Evolutionary conservation across 2,113 vertebrate species (phyloP), one percentile per base, ranked within the genome.

Genomic region (Psittacula cyanocephala): DNA sequence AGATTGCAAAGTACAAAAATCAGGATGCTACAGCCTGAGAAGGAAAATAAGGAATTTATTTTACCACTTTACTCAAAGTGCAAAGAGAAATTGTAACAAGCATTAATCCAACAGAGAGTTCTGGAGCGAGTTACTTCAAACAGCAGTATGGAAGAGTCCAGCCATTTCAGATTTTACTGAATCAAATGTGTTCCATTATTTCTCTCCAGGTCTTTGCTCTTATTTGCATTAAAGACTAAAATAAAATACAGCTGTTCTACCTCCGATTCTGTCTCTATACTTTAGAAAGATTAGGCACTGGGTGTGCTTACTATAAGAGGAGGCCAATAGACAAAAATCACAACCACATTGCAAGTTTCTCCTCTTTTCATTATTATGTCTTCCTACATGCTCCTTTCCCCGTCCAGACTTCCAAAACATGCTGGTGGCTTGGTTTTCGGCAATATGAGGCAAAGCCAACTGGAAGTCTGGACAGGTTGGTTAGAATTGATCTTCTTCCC

Each of bases 241-340:
- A 50, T 43, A 60, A 81, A 91, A 50, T n/a, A 25, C 78, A 82
- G 6, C n/a, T 43, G 5, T 65, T 76, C 28, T 49, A 14, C 17
- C 13, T 69, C 43, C 55, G 47, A 35, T 12, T 69, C 29, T n/a
- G 18, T 19, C 33, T 62, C 17, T 47, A 1, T 9, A 65, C 52
- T 16, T 41, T 10, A 31, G 19, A 33, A 88, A 28, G n/a, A 67
- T 37, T 41, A 69, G 41, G 37, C 62, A 29, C 14, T 35, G 31
- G 15, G 24, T 41, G 19, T 23, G 47, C 31, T 70, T 1, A 0
- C 31, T 52, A 0, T 3, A 39, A 35, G 14, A 22, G 5, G 68
- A 59, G 18, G 19, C 7, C 17, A n/a, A 63, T 1, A 59, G 53
- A 22, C 23, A 63, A 68, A 70, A 85, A 86, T n/a, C 55, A 86